These are phyloP conservation scores for human (Homo sapiens) DNA, from an alignment of 2,113 vertebrate genomes.

Conservation along the genomic window GRCh38 chr3:94181001-94181500, in stretches of 20 bases:
- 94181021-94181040: no score
- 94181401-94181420: not conserved
- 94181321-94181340: not conserved
- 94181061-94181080: not conserved
- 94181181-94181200: not conserved
- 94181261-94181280: not conserved
- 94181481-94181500: not conserved
- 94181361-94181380: conserved; percentile 50
- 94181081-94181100: not conserved
- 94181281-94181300: conserved; percentile 19
- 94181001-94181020: no score
- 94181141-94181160: not conserved
- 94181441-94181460: conserved; percentile 29
- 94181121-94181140: not conserved
- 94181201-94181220: not conserved
- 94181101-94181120: not conserved
- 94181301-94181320: not conserved
- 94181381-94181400: conserved; percentile 20
- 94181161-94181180: not conserved
- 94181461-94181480: conserved; percentile 20
- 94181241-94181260: conserved; percentile 2
- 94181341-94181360: not conserved
- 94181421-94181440: conserved; percentile 16
- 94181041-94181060: no score
- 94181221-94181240: not conserved